Evolutionary conservation across 1,140 invertebrate genomes (phyloP), one percentile per base, ranked within the genome.

Genomic region (Apis laboriosa): DNA sequence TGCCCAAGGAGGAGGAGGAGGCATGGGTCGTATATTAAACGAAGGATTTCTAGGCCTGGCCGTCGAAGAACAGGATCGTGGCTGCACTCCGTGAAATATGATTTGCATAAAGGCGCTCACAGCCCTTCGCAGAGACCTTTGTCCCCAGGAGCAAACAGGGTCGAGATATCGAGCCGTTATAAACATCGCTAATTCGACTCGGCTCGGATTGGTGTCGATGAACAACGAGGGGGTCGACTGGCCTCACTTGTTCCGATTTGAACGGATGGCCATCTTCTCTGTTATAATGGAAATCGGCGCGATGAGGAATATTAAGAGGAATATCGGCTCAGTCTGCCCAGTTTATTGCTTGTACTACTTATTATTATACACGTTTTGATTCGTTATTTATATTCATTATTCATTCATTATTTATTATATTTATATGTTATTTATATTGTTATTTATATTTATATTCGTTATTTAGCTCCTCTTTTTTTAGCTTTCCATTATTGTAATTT

Each of bases 71-170:
- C 72, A 34, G 72, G 83, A 56, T 51, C 64, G 51, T 86, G 79
- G 61, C 72, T 66, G 75, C 17, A 61, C 17, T 24, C 67, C 72
- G 83, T 88, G 80, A 90, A 85, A 83, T 87, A 84, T 73, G 76
- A 87, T 89, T 90, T 89, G 84, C 89, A 89, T 88, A 85, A 84
- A 84, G 81, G 66, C 43, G 34, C 2, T 60, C 11, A 15, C 7
- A n/a, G 15, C 3, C 19, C 24, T 49, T 19, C 24, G 19, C 74
- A 34, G 2, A 60, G 64, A 2, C 34, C 51, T 78, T 64, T 28
- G 51, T 64, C 73, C n/a, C 7, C 1, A 17, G 17, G 55, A 17
- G 28, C 15, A 53, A 55, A 34, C 51, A 53, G 51, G 51, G 53
- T n/a, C 9, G 9, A 64, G 64, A 82, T 68, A 73, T 56, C 13